A percentile compares a stretch with the other conserved stretches of the same genome.
Conservation (phyloP, 2,888 invertebrate genomes). For the Drosophila prolongata region DNA sequence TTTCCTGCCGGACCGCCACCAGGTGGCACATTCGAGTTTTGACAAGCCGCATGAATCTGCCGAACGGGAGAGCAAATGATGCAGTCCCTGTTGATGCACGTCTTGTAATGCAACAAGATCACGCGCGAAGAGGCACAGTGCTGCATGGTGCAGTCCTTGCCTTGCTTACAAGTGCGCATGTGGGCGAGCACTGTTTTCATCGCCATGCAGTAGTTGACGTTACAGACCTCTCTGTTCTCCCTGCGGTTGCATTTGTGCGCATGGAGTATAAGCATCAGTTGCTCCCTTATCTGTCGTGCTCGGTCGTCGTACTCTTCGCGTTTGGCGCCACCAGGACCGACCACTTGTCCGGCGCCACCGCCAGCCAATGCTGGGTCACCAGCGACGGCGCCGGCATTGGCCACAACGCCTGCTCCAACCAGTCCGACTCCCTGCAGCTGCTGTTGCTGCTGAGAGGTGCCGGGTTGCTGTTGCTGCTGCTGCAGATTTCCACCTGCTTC, state of each 20-base stretch:
- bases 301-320: constrained; percentile 86
- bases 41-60: constrained; percentile 88
- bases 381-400: constrained; percentile 37
- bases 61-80: constrained; percentile 99
- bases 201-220: constrained; percentile 98
- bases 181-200: constrained; percentile 99
- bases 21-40: constrained; percentile 51
- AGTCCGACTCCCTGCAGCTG: constrained; percentile 72
- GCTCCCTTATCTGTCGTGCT: constrained; percentile 97
- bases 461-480: constrained; percentile 23
- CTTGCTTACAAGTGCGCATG: constrained; percentile 97
- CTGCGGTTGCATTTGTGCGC: constrained; percentile 99
- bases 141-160: constrained; percentile 95
- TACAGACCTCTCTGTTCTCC: constrained; percentile 92
- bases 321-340: constrained; percentile 19
- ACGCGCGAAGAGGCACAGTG: constrained; percentile 99
- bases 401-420: constrained; percentile 44
- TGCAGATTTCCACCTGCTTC: constrained; percentile 38
- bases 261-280: constrained; percentile 97
- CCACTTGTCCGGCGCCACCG: constrained; percentile 55
- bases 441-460: constrained; percentile 43
- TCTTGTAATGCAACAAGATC: constrained; percentile 99
- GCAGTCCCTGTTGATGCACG: constrained; percentile 97
- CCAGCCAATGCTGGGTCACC: constrained; percentile 35
- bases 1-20: constrained; percentile 44